phyloP scores from a whole-genome alignment of 2,888 invertebrate species.

The Eupithecia subumbrata region DNA sequence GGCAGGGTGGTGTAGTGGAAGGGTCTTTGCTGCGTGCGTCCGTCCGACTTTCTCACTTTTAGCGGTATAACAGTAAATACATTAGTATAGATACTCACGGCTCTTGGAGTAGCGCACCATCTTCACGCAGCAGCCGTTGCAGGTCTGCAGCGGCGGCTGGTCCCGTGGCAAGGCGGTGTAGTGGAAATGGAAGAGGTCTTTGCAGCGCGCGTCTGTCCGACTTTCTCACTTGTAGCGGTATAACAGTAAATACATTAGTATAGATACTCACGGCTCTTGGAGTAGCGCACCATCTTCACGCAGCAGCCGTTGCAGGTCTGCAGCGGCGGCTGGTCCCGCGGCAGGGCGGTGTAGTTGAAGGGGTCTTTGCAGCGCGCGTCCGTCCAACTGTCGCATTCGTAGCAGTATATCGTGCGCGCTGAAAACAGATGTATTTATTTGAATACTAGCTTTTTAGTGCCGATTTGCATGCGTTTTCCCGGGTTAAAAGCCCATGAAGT shows the following conservation, averaged over 20 bases:
- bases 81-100: constrained; percentile 85
- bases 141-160: constrained; percentile 94
- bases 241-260: background rate
- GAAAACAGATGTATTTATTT: constrained; percentile 25
- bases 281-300: constrained; percentile 97
- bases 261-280: constrained; percentile 91
- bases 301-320: constrained; percentile 97
- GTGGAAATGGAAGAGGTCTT: constrained; percentile 96
- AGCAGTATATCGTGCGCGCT: constrained; percentile 96
- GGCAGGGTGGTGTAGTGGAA: no score
- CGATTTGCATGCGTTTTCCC: background rate
- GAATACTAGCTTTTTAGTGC: background rate
- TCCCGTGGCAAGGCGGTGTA: constrained; percentile 94
- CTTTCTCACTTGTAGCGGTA: constrained; percentile 85
- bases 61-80: background rate
- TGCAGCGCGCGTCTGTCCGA: constrained; percentile 94
- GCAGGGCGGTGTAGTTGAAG: constrained; percentile 95
- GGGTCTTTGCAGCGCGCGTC: constrained; percentile 96
- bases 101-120: constrained; percentile 96
- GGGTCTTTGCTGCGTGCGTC: no score
- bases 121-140: constrained; percentile 97
- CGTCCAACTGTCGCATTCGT: constrained; percentile 97
- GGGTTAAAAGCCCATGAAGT: background rate
- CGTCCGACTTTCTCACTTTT: constrained; percentile 70
- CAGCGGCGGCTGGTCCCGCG: constrained; percentile 93